Evolutionary conservation across 2,113 vertebrate species (phyloP).

Genomic region (Ginglymostoma cirratum): DNA sequence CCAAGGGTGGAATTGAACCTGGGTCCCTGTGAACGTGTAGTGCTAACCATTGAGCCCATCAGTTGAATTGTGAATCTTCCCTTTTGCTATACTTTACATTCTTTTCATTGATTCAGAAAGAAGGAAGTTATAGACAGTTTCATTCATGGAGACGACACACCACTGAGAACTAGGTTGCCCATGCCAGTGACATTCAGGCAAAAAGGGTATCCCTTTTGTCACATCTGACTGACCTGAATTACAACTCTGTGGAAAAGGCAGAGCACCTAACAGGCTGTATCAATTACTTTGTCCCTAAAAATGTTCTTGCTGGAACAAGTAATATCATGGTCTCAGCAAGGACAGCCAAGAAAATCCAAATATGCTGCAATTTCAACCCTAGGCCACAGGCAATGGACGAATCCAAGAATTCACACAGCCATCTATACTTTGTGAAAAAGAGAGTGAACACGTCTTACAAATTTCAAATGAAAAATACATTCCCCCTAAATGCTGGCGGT

Average conservation of each 20-base stretch:
- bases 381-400: neutral
- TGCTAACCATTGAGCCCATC: no score
- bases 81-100: neutral
- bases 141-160: neutral
- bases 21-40: no score
- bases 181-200: neutral
- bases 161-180: neutral
- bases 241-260: neutral
- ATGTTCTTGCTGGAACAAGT: neutral
- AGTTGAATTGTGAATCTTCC: no score
- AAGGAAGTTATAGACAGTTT: neutral
- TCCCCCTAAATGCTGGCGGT: conserved; percentile 21
- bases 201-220: neutral
- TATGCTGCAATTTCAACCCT: neutral
- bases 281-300: neutral
- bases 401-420: neutral
- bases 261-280: neutral
- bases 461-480: conserved; percentile 33
- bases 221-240: neutral
- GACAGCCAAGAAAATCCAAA: neutral
- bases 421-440: neutral
- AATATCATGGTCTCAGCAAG: neutral
- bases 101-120: neutral
- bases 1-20: no score
- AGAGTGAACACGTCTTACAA: neutral